These are phyloP conservation scores for Drosophila murphyi DNA, from an alignment of 1,140 invertebrate genomes.

Conservation along the genomic window DNA sequence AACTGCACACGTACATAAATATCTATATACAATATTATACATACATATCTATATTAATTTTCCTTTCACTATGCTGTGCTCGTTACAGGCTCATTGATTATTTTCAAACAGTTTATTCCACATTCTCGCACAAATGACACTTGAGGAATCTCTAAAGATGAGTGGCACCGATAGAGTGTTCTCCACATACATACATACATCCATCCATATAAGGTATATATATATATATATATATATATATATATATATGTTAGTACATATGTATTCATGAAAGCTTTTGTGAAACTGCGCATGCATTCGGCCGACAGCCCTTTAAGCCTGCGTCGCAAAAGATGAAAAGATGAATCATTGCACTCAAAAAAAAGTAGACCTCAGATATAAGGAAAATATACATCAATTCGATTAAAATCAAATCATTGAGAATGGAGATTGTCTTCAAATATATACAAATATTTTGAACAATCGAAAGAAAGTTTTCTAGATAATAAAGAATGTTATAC, in stretches of 20 bases:
- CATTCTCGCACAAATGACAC: conserved; percentile 41
- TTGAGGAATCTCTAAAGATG: conserved; percentile 49
- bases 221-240: not conserved
- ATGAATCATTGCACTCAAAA: conserved; percentile 55
- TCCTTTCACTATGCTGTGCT: conserved; percentile 50
- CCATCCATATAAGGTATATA: no score
- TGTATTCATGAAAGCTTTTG: conserved; percentile 12
- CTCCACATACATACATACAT: not conserved
- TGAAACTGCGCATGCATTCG: conserved; percentile 58
- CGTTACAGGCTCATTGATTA: conserved; percentile 67
- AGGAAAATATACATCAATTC: no score
- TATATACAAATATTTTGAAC: no score
- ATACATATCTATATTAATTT: conserved; percentile 13
- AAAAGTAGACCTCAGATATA: no score
- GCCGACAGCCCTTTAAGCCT: conserved; percentile 30
- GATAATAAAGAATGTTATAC: no score
- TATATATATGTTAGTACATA: not conserved
- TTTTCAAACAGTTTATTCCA: conserved; percentile 45
- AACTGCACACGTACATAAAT: conserved; percentile 3
- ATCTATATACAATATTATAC: not conserved
- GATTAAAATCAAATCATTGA: no score
- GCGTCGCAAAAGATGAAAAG: conserved; percentile 60
- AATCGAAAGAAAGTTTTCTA: no score
- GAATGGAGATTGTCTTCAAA: no score
- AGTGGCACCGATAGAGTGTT: not conserved